Conservation (phyloP, 2,113 vertebrate genomes). For the Macrotis lagotis region DNA sequence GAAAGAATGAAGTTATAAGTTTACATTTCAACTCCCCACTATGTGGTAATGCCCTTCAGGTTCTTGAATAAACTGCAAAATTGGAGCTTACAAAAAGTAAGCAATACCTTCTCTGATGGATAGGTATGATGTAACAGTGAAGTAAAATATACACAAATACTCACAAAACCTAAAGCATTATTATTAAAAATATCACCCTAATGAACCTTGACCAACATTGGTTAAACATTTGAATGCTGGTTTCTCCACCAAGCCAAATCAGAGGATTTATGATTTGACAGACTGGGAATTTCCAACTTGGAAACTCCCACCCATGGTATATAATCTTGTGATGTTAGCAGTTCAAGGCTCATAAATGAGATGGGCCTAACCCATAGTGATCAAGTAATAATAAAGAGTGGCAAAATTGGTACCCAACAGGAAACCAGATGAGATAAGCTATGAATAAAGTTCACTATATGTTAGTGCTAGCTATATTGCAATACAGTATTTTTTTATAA, state of each 20-base stretch:
- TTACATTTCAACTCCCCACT: background rate
- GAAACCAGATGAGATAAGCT: slow-evolving; percentile 33
- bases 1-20: background rate
- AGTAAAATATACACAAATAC: background rate
- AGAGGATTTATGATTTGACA: background rate
- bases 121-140: background rate
- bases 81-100: background rate
- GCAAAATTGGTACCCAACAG: background rate
- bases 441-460: slow-evolving; percentile 49
- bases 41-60: background rate
- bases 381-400: background rate
- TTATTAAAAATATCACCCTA: background rate
- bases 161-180: background rate
- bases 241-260: background rate
- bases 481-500: slow-evolving; percentile 26
- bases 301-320: background rate
- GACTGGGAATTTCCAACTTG: background rate
- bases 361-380: background rate
- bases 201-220: background rate
- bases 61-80: background rate
- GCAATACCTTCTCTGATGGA: background rate
- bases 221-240: background rate
- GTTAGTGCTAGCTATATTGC: slow-evolving; percentile 39
- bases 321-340: background rate
- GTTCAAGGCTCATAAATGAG: background rate